phyloP scores from a whole-genome alignment of 2,113 vertebrate species.

The Macquaria ambigua region DNA sequence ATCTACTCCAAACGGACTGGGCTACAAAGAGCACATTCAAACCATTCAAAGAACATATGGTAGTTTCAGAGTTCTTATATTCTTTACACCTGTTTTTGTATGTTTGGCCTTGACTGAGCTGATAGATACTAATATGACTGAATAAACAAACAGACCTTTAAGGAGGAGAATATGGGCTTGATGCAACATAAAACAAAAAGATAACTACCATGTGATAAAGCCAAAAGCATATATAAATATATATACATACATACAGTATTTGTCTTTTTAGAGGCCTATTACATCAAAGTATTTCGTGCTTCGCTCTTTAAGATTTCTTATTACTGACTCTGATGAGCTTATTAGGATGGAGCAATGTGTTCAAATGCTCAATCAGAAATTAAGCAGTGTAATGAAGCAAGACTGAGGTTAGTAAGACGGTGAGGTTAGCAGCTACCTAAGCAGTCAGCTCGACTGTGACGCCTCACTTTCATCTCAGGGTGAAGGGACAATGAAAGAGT shows the following conservation, averaged over 20 bases:
- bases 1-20: not conserved
- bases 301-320: conserved; percentile 22
- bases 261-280: not conserved
- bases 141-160: not conserved
- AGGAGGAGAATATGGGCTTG: not conserved
- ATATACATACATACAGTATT: not conserved
- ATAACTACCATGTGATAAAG: not conserved
- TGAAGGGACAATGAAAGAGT: conserved; percentile 41
- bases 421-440: conserved; percentile 39
- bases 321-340: not conserved
- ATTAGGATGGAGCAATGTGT: conserved; percentile 10
- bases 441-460: conserved; percentile 33
- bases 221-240: not conserved
- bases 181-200: not conserved
- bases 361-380: conserved; percentile 47
- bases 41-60: not conserved
- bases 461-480: conserved; percentile 32
- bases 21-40: not conserved
- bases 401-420: conserved; percentile 18
- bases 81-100: not conserved
- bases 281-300: not conserved
- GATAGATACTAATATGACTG: not conserved
- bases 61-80: not conserved
- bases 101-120: not conserved
- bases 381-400: conserved; percentile 46